These are phyloP conservation scores for Micronycteris hirsuta DNA, from an alignment of 2,113 vertebrate genomes.

Conservation along the genomic window DNA sequence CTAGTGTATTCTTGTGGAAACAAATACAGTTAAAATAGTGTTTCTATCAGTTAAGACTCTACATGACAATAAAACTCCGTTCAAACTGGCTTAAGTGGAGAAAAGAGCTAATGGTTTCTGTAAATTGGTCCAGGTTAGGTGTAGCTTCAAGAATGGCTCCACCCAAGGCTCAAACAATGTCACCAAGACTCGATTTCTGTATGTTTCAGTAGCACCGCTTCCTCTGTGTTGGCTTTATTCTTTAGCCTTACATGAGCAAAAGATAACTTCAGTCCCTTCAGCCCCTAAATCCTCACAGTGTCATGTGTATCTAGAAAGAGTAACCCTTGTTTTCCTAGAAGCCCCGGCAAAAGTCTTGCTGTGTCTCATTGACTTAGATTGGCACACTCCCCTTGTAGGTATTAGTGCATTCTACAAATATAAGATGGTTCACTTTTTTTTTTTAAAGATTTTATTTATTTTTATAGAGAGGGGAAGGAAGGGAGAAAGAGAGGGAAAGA, in stretches of 20 bases:
- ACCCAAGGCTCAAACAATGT: not conserved
- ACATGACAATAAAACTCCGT: not conserved
- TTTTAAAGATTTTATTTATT: too few relatives aligned
- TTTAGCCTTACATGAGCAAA: not conserved
- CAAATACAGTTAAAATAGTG: conserved; percentile 44
- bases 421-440: not conserved
- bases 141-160: not conserved
- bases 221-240: not conserved
- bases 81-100: not conserved
- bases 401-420: conserved; percentile 22
- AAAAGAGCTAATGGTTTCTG: not conserved
- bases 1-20: not conserved
- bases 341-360: not conserved
- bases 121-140: conserved; percentile 20
- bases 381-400: not conserved
- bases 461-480: too few relatives aligned
- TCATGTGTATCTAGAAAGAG: not conserved
- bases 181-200: not conserved
- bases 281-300: not conserved
- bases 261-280: not conserved
- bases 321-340: not conserved
- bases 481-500: too few relatives aligned
- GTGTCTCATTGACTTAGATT: not conserved
- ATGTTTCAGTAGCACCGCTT: not conserved
- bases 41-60: not conserved